Conservation (phyloP, 2,888 invertebrate species). For the Drosophila leonis region DNA sequence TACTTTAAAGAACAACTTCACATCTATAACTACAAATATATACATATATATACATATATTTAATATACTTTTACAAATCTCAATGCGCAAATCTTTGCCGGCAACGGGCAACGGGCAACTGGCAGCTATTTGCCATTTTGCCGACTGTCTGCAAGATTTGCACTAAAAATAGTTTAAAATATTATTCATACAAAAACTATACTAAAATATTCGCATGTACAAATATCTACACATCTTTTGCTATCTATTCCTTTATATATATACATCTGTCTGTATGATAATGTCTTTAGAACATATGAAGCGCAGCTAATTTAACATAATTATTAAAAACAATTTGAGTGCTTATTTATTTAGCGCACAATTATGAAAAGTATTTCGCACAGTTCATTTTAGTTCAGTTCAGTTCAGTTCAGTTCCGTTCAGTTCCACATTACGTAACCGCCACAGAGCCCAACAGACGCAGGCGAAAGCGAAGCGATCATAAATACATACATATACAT, state of each 20-base stretch:
- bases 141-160: conserved; percentile 51
- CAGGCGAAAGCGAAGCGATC: conserved; percentile 34
- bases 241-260: neutral
- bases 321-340: conserved; percentile 19
- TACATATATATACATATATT: neutral
- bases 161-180: conserved; percentile 76
- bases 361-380: conserved; percentile 60
- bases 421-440: conserved; percentile 70
- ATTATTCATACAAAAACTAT: conserved; percentile 71
- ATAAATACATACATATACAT: conserved; percentile 68
- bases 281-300: conserved; percentile 20
- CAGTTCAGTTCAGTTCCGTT: conserved; percentile 25
- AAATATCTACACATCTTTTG: conserved; percentile 6
- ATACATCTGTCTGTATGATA: conserved; percentile 2
- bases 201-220: conserved; percentile 42
- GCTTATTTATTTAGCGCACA: conserved; percentile 41
- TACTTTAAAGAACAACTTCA: neutral
- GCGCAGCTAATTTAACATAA: conserved; percentile 38
- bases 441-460: conserved; percentile 46
- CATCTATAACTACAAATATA: neutral
- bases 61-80: conserved; percentile 19
- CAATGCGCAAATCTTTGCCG: conserved; percentile 47
- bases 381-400: conserved; percentile 16
- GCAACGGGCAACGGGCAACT: conserved; percentile 21
- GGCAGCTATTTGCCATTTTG: conserved; percentile 24